Base-by-base conservation (phyloP, 2,888 invertebrate species). In the Ormia ochracea region DNA sequence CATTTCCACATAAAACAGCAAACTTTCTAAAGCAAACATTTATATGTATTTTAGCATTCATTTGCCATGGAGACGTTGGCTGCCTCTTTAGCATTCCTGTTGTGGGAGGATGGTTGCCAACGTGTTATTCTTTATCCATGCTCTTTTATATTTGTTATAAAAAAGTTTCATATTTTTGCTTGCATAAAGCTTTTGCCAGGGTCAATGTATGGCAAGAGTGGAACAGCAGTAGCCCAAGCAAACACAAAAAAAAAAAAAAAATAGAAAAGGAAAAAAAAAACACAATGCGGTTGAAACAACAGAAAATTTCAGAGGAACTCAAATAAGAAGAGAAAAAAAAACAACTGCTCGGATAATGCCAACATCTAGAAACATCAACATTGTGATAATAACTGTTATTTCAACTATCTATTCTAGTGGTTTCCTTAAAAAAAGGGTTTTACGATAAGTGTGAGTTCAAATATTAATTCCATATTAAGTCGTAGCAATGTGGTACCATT, bases 371-470 rank as follows among this genome's bases (percentile, higher is more conserved):
- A 54, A 61, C 45, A 61, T 61, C 54, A 69, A 54, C 54, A 54
- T 68, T 61, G 48, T 66, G 48, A 66, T 75, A 59, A 66, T 48
- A 73, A 73, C 65, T 56, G 65, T 56, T 73, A 48, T 73, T 66
- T 41, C 43, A 31, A 50, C 48, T 63, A 63, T 33, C 43, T 43
- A 50, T 63, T 63, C 26, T 63, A 7, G 63, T 10, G 52, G 52
- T 14, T 61, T 52, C 17, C 41, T 12, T 26, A 12, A 3, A 58
- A n/a, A n/a, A 41, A 41, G 38, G 21, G 48, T 38, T 12, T 7
- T 1, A 14, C 4, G 19, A 21, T 21, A 31, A 9, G 9, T 17
- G 1, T n/a, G 31, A 45, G 45, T 54, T 14, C n/a, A n/a, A n/a
- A n/a, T n/a, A n/a, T n/a, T n/a, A n/a, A n/a, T n/a, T n/a, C n/a